Evolutionary conservation across 2,797 vertebrate genomes (phyloP).

Genomic region (Erethizon dorsatum): DNA sequence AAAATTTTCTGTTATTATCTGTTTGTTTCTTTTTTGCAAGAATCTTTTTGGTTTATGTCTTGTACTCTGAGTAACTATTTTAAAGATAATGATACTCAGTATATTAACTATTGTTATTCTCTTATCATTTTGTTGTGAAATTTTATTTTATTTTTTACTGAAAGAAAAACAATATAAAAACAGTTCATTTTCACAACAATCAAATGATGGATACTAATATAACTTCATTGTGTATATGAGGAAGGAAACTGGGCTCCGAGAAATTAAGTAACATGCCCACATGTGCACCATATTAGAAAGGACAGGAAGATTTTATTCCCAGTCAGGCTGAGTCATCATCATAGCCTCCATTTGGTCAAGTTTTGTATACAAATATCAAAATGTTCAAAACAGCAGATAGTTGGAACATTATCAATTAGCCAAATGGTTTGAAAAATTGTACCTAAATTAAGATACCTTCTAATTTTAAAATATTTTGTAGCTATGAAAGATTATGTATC

Average conservation of each 20-base stretch:
- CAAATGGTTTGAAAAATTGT: not conserved
- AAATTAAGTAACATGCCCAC: not conserved
- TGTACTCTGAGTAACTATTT: not conserved
- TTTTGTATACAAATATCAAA: not conserved
- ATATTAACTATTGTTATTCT: not conserved
- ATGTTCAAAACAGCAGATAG: not conserved
- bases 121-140: not conserved
- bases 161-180: not conserved
- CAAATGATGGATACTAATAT: not conserved
- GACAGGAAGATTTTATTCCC: not conserved
- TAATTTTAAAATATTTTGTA: not conserved
- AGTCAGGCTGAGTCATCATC: not conserved
- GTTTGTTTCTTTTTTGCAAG: not conserved
- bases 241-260: not conserved
- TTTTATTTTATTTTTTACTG: not conserved
- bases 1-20: not conserved
- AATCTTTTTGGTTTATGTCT: not conserved
- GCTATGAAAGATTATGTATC: not conserved
- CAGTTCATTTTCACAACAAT: not conserved
- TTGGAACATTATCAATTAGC: not conserved
- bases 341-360: not conserved
- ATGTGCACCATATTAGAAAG: not conserved
- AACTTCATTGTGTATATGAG: not conserved
- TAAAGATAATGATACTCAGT: not conserved
- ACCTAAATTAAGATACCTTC: not conserved